Base-by-base conservation (phyloP, 1,140 invertebrate species). In the Zaprionus africanus region DNA sequence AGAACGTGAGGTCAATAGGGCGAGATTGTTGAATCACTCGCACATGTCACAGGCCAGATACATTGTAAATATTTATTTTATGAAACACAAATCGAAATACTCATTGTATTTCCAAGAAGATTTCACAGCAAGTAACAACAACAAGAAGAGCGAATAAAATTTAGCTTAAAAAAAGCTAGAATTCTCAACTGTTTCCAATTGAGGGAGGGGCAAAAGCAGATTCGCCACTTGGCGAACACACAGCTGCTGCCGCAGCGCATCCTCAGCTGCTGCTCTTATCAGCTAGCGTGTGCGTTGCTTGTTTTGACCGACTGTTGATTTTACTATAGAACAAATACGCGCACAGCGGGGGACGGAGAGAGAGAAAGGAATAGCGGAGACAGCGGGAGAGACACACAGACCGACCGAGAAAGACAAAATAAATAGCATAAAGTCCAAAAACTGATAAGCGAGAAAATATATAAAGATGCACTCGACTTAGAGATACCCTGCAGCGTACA, bases 351-450 rank as follows among this genome's bases (percentile, higher is more conserved):
- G 70, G 41, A 49, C 19, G 31, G 13, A 67, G 61, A 57, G 69
- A 60, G 53, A 81, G 28, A 9, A 31, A 13, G 15, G 15, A 19
- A n/a, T 15, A 51, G 19, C 46, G 46, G 46, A 51, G 46, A 51
- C 19, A 51, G 46, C 46, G 19, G 46, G 19, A 51, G 5, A 5
- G 46, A 1, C 19, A 17, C 6, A 73, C 31, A 11, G 9, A 34
- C 2, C 1, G 9, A 34, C 9, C 9, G 61, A 75, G 62, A 53
- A 28, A 61, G 53, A 49, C 60, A 59, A 77, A 87, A 88, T 84
- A 90, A 84, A 88, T 88, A 84, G 74, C 70, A 84, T 88, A 88
- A 90, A 88, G 85, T 90, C 75, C 81, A 90, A 76, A 65, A 71
- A 71, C 81, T 88, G 85, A 88, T 88, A 88, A 90, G 85, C 43